A percentile compares a stretch with the other conserved stretches of the same genome.
Evolutionary conservation across 2,797 vertebrate genomes (phyloP).

Genomic region (Enteromius radiatus): DNA sequence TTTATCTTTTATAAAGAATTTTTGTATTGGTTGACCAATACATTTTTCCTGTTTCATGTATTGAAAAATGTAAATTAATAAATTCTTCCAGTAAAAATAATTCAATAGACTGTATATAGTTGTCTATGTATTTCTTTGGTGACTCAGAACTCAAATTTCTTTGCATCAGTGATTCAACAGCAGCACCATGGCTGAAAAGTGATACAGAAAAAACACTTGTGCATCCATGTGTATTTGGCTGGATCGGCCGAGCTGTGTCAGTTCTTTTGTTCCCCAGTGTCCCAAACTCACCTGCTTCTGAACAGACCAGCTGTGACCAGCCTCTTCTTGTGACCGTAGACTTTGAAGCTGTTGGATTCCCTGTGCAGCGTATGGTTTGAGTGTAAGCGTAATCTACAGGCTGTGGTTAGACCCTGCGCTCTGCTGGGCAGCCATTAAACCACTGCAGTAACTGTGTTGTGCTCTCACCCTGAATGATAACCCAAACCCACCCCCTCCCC

Average conservation of each 20-base stretch:
- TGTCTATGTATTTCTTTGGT: background rate
- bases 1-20: background rate
- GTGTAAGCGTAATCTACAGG: slow-evolving; percentile 20
- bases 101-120: background rate
- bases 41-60: background rate
- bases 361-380: background rate
- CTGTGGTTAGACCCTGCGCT: slow-evolving; percentile 23
- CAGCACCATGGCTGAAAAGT: background rate
- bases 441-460: slow-evolving; percentile 39
- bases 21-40: background rate
- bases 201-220: background rate
- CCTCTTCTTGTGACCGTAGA: slow-evolving; percentile 7
- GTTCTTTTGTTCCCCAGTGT: slow-evolving; percentile 16
- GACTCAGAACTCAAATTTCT: background rate
- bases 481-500: slow-evolving; percentile 61
- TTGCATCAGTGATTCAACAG: background rate
- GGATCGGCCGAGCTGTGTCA: slow-evolving; percentile 9
- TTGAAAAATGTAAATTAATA: too few relatives aligned
- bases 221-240: slow-evolving; percentile 23
- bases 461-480: slow-evolving; percentile 60
- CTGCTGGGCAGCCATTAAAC: slow-evolving; percentile 40
- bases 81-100: background rate
- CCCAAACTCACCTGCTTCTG: slow-evolving; percentile 12
- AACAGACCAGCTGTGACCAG: slow-evolving; percentile 28
- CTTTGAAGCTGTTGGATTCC: slow-evolving; percentile 3